Conservation (phyloP, 2,113 vertebrate species). For the Larimichthys polyactis region DNA sequence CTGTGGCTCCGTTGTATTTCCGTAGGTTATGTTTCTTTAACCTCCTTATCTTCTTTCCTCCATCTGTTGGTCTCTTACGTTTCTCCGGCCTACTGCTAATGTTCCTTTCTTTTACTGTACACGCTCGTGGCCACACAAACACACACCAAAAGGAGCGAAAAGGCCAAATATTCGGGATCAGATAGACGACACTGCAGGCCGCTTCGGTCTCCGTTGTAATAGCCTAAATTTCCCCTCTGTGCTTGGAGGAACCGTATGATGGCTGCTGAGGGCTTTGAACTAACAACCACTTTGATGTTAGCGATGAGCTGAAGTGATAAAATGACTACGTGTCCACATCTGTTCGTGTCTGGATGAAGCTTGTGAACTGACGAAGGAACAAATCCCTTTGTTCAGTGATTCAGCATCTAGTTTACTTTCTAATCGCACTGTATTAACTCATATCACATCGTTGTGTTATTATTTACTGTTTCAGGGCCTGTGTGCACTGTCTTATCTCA, state of each 20-base stretch:
- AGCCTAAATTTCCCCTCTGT: slow-evolving; percentile 20
- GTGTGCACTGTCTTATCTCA: slow-evolving; percentile 3
- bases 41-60: slow-evolving; percentile 62
- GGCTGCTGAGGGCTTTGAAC: slow-evolving; percentile 35
- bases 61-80: neutral
- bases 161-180: neutral
- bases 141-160: neutral
- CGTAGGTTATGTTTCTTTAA: slow-evolving; percentile 20
- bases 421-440: too few relatives aligned
- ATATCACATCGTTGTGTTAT: too few relatives aligned
- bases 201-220: slow-evolving; percentile 2
- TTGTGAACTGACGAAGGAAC: neutral
- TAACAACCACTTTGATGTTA: slow-evolving; percentile 59
- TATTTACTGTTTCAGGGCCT: neutral
- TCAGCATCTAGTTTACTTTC: neutral
- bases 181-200: neutral
- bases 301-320: slow-evolving; percentile 51
- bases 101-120: neutral
- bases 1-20: neutral
- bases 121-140: neutral
- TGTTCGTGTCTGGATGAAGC: neutral
- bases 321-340: slow-evolving; percentile 28
- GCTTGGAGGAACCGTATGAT: slow-evolving; percentile 1
- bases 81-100: neutral
- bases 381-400: neutral